A percentile compares a stretch with the other conserved stretches of the same genome.
phyloP scores from a whole-genome alignment of 2,113 vertebrate genomes.

The Petrocephalus zakoni region DNA sequence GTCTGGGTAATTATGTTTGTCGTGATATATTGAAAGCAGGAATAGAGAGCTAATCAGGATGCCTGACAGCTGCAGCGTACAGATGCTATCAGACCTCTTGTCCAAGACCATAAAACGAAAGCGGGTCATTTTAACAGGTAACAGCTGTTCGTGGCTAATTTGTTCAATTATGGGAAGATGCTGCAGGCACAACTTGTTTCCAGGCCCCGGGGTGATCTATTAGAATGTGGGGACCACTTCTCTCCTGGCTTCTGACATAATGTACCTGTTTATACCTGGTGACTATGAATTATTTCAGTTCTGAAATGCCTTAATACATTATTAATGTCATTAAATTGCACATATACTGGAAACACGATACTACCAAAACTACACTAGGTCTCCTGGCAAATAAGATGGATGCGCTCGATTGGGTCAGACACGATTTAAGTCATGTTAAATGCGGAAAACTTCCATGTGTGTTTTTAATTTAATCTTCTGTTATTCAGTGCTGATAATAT shows the following conservation, averaged over 20 bases:
- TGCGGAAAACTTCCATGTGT: not conserved
- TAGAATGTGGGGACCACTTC: not conserved
- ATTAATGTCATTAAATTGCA: not conserved
- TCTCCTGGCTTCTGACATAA: not conserved
- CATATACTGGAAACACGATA: too few species aligned
- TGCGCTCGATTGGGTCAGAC: too few species aligned
- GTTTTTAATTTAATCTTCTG: not conserved
- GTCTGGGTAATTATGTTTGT: conserved; percentile 68
- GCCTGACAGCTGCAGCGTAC: conserved; percentile 63
- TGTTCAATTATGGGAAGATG: conserved; percentile 63
- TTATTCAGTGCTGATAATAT: not conserved
- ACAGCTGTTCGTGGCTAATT: conserved; percentile 67
- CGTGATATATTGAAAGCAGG: conserved; percentile 58
- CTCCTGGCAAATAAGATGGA: too few species aligned
- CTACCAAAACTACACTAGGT: too few species aligned
- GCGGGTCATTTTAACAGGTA: conserved; percentile 69
- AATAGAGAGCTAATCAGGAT: conserved; percentile 55
- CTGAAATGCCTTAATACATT: too few species aligned
- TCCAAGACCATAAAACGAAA: conserved; percentile 60
- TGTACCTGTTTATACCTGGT: not conserved
- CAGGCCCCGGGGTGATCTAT: conserved; percentile 41
- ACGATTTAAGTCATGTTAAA: not conserved
- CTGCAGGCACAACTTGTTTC: conserved; percentile 52
- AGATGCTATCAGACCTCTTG: conserved; percentile 67
- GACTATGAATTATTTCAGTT: not conserved